Percentiles rank a stretch among this genome's conserved stretches.
These are phyloP conservation scores for Tribolium castaneum DNA, from an alignment of 1,140 invertebrate species.

Conservation along the genomic window DNA sequence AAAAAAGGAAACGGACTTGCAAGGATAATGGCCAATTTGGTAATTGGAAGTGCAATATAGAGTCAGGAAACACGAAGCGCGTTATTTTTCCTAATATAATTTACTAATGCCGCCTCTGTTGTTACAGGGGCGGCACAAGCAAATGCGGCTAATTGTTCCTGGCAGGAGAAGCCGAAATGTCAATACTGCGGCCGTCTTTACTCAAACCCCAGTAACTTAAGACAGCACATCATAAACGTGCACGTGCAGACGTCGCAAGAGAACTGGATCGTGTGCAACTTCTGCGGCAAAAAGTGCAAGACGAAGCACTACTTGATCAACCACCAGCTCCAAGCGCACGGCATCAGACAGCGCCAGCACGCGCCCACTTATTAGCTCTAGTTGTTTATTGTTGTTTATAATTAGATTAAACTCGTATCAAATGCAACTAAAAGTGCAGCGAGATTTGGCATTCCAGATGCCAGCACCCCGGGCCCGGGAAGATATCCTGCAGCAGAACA, in stretches of 20 bases:
- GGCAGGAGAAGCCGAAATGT: slow-evolving; percentile 48
- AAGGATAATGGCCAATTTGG: slow-evolving; percentile 47
- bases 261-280: slow-evolving; percentile 77
- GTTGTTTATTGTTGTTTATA: background rate
- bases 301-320: slow-evolving; percentile 82
- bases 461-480: slow-evolving; percentile 50
- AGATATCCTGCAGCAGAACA: slow-evolving; percentile 38
- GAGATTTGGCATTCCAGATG: slow-evolving; percentile 65
- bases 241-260: slow-evolving; percentile 76
- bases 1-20: slow-evolving; percentile 44
- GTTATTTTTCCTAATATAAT: slow-evolving; percentile 15
- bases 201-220: slow-evolving; percentile 70
- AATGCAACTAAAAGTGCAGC: slow-evolving; percentile 56
- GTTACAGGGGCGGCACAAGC: slow-evolving; percentile 55
- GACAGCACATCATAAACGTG: slow-evolving; percentile 80
- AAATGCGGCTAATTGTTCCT: slow-evolving; percentile 27
- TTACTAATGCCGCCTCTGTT: slow-evolving; percentile 55
- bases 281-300: slow-evolving; percentile 80
- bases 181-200: slow-evolving; percentile 50
- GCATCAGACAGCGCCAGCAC: slow-evolving; percentile 71
- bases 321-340: slow-evolving; percentile 79
- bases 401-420: slow-evolving; percentile 8
- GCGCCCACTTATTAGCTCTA: slow-evolving; percentile 9
- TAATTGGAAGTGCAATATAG: slow-evolving; percentile 44
- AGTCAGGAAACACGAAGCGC: slow-evolving; percentile 4